These are phyloP conservation scores for Phengaris arion DNA, from an alignment of 2,888 invertebrate species.

Conservation along the genomic window DNA sequence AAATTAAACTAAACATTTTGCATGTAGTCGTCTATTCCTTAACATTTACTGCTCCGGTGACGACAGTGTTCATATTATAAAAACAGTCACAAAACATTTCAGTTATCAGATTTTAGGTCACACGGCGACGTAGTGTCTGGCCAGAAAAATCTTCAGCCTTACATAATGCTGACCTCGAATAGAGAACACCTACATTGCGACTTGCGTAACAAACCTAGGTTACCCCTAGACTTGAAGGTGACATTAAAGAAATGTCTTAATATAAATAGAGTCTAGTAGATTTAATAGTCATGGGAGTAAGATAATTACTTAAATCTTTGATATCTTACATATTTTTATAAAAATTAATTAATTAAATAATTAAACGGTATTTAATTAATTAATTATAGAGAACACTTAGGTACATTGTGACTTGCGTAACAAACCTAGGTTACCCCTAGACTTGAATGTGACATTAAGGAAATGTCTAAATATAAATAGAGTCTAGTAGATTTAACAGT, in stretches of 20 bases:
- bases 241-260: background rate
- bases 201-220: constrained; percentile 3
- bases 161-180: constrained; percentile 10
- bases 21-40: background rate
- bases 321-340: too few species aligned
- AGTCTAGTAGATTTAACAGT: too few species aligned
- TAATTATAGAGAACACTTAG: too few species aligned
- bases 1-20: background rate
- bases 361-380: too few species aligned
- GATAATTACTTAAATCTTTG: too few species aligned
- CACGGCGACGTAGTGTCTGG: constrained; percentile 42
- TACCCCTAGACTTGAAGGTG: background rate
- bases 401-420: too few species aligned
- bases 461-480: too few species aligned
- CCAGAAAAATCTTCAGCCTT: constrained; percentile 37
- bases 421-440: too few species aligned
- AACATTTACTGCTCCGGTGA: background rate
- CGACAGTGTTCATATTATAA: background rate
- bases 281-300: too few species aligned
- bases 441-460: too few species aligned
- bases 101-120: constrained; percentile 40
- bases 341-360: too few species aligned
- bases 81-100: constrained; percentile 11
- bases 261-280: background rate
- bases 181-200: background rate